These are phyloP conservation scores for Parnassius apollo DNA, from an alignment of 2,888 invertebrate species.

Conservation along the genomic window DNA sequence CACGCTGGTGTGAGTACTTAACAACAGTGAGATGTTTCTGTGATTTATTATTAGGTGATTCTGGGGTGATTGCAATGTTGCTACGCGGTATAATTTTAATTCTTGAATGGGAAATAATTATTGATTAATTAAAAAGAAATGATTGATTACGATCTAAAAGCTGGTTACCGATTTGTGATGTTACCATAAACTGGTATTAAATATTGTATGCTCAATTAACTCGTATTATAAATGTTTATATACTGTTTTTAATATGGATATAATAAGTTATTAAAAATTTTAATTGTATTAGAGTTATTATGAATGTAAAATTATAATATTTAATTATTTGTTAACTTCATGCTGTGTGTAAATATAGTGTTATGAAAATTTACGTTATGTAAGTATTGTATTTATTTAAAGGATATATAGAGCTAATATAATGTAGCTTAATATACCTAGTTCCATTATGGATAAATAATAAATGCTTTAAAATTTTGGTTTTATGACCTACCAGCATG, in stretches of 20 bases:
- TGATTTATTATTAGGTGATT: background rate
- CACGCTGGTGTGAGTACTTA: constrained; percentile 44
- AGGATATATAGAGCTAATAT: background rate
- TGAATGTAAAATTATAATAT: background rate
- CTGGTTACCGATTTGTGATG: constrained; percentile 4
- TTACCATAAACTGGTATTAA: constrained; percentile 5
- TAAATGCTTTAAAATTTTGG: too few relatives aligned
- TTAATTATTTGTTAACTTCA: constrained; percentile 3
- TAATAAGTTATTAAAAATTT: background rate
- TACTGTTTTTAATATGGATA: background rate
- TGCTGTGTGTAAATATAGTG: constrained; percentile 7
- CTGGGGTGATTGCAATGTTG: background rate
- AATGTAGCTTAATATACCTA: too few relatives aligned
- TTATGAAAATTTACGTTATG: background rate
- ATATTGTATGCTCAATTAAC: constrained; percentile 9
- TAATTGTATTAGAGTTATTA: background rate
- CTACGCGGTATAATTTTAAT: background rate
- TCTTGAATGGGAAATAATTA: background rate
- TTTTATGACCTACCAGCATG: too few relatives aligned
- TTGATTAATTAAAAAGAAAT: background rate
- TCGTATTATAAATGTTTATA: background rate
- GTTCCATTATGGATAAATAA: too few relatives aligned
- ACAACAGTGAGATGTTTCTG: background rate
- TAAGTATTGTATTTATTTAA: background rate
- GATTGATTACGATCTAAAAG: background rate